Percentiles rank a stretch among this genome's conserved stretches.
Conservation (phyloP, 2,113 vertebrate species). For the Hippoglossus stenolepis region DNA sequence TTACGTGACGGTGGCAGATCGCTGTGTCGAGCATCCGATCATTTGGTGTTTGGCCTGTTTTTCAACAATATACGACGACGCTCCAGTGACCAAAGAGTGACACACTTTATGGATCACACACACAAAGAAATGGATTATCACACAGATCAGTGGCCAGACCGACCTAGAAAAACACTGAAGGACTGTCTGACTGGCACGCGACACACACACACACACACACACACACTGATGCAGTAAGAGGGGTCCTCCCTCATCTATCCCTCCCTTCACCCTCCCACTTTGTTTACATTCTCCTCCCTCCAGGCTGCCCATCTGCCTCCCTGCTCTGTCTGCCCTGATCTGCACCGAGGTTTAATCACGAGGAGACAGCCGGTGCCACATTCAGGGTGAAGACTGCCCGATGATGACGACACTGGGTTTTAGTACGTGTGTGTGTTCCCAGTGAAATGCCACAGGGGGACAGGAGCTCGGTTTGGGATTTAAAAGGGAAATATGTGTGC, state of each 20-base stretch:
- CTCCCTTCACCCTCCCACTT: slow-evolving; percentile 42
- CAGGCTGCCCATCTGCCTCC: slow-evolving; percentile 62
- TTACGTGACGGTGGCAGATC: not conserved
- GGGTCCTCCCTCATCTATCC: slow-evolving; percentile 36
- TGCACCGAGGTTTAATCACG: slow-evolving; percentile 18
- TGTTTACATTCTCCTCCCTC: slow-evolving; percentile 65
- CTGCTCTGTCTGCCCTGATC: slow-evolving; percentile 21
- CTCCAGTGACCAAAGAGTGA: not conserved
- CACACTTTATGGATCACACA: not conserved
- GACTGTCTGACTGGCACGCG: slow-evolving; percentile 1
- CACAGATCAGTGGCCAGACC: slow-evolving; percentile 53
- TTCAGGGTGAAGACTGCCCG: not conserved
- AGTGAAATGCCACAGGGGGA: not conserved
- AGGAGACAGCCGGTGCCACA: not conserved
- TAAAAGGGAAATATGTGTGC: not conserved
- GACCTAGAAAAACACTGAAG: slow-evolving; percentile 69
- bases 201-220: slow-evolving; percentile 26
- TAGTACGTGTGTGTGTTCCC: not conserved
- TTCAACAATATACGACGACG: slow-evolving; percentile 10
- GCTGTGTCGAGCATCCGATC: too few species aligned
- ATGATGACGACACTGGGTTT: not conserved
- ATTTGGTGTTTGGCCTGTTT: slow-evolving; percentile 1
- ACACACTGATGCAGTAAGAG: slow-evolving; percentile 15
- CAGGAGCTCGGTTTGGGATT: not conserved
- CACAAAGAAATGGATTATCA: slow-evolving; percentile 57